Conservation (phyloP, 2,888 invertebrate genomes). For the Sarcophaga variegata region DNA sequence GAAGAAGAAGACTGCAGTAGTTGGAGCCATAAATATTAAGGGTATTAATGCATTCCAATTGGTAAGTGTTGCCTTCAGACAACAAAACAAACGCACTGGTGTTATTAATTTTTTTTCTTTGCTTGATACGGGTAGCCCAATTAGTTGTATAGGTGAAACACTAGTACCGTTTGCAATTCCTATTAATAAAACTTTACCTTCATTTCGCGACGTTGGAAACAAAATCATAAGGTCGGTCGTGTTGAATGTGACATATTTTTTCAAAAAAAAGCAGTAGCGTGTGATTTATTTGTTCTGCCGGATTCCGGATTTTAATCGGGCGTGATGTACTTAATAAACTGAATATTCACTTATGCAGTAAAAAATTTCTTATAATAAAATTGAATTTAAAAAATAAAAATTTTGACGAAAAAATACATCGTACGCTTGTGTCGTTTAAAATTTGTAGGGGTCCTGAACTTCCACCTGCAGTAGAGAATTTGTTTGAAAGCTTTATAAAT, state of each 20-base stretch:
- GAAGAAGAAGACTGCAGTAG: too few relatives aligned
- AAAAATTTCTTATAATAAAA: conserved; percentile 24
- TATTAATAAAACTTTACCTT: background rate
- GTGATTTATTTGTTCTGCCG: conserved; percentile 34
- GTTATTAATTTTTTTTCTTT: conserved; percentile 19
- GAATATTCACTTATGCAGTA: conserved; percentile 31
- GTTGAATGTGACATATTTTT: conserved; percentile 30
- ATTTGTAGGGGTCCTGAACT: background rate
- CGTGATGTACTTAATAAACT: conserved; percentile 33
- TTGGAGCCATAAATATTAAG: background rate
- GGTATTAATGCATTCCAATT: conserved; percentile 25
- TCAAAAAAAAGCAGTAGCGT: conserved; percentile 19
- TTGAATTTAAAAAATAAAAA: background rate
- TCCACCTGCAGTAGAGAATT: background rate
- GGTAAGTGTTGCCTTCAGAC: conserved; percentile 14
- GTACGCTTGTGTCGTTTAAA: conserved; percentile 28
- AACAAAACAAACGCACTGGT: conserved; percentile 21
- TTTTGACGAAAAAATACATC: background rate
- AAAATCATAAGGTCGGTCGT: conserved; percentile 32
- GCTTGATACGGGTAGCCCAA: conserved; percentile 43
- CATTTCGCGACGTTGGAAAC: conserved; percentile 43
- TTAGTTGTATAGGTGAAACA: conserved; percentile 31
- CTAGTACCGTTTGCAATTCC: conserved; percentile 6
- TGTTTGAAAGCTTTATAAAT: background rate
- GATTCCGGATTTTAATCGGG: conserved; percentile 35